A percentile compares a stretch with the other conserved stretches of the same genome.
Evolutionary conservation across 2,113 vertebrate genomes (phyloP).

Genomic region (Cinclus mexicanus): DNA sequence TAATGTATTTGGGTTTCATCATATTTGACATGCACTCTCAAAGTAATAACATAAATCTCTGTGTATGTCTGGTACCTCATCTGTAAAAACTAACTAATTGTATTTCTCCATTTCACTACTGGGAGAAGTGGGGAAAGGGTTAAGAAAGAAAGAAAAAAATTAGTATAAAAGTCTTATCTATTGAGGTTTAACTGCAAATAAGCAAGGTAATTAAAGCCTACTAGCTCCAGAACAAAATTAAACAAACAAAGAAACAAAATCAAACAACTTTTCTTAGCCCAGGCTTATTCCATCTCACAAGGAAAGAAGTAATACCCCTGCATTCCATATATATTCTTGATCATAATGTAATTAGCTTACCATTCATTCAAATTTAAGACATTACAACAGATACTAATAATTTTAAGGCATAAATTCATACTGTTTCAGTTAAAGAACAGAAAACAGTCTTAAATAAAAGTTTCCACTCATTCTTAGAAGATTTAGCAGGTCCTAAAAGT

Average conservation of each 20-base stretch:
- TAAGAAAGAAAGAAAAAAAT: neutral
- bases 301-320: neutral
- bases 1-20: neutral
- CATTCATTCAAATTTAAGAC: neutral
- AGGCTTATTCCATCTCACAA: neutral
- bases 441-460: neutral
- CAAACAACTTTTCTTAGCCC: neutral
- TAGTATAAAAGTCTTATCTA: neutral
- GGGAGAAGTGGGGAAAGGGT: neutral
- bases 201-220: neutral
- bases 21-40: neutral
- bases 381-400: neutral
- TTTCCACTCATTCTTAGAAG: neutral
- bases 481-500: neutral
- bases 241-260: neutral
- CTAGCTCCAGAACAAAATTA: neutral
- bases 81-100: neutral
- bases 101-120: neutral
- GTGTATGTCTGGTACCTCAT: neutral
- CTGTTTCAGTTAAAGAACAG: neutral
- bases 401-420: neutral
- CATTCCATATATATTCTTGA: neutral
- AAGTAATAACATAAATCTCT: neutral
- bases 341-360: neutral
- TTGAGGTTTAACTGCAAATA: constrained; percentile 21